phyloP scores from a whole-genome alignment of 2,113 vertebrate species.

The Melanerpes aurifrons region DNA sequence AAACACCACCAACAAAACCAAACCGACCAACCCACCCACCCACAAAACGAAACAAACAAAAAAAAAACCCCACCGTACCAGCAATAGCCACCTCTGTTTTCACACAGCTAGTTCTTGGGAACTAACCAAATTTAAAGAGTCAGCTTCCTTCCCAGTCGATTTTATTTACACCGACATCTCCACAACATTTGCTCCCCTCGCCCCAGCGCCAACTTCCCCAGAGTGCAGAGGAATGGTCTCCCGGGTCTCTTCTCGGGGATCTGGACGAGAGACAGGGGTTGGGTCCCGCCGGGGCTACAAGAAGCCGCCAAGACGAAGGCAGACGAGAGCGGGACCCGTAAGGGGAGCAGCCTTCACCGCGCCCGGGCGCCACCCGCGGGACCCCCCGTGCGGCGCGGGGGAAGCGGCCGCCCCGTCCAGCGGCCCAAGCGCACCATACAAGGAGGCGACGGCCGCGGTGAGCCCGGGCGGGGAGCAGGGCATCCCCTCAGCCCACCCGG shows the following conservation, averaged over 20 bases:
- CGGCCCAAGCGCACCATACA: background rate
- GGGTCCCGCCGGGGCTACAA: background rate
- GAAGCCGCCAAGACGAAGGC: background rate
- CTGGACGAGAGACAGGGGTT: background rate
- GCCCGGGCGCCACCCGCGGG: background rate
- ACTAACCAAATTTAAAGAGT: conserved; percentile 23
- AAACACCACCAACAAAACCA: background rate
- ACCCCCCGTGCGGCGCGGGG: background rate
- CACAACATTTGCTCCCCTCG: background rate
- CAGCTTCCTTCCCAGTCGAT: background rate
- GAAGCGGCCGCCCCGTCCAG: background rate
- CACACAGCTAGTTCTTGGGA: background rate
- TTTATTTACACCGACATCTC: background rate
- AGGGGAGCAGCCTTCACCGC: background rate
- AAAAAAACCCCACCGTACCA: background rate
- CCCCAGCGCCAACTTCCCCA: background rate
- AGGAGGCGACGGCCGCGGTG: background rate
- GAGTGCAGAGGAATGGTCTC: background rate
- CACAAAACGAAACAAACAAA: background rate
- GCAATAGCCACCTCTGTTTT: background rate
- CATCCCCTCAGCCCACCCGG: background rate
- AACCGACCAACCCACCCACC: background rate
- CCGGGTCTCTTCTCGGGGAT: background rate
- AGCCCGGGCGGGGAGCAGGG: background rate
- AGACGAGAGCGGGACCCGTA: background rate